Conservation (phyloP, 2,888 invertebrate species). For the Phragmatobia fuliginosa region DNA sequence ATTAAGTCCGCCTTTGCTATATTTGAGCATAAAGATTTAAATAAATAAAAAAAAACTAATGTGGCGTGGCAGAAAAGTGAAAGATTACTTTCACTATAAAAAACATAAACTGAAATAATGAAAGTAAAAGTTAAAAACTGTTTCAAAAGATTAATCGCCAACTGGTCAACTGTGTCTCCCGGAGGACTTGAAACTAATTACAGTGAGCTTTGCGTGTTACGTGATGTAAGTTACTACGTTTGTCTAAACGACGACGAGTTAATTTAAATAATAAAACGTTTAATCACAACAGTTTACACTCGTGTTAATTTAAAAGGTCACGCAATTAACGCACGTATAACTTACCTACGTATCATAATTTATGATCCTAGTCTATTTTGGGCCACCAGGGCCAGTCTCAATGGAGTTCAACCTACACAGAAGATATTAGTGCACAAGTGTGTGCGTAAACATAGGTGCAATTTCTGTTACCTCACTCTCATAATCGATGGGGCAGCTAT, state of each 20-base stretch:
- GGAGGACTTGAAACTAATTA: neutral
- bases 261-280: constrained; percentile 13
- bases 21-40: no score
- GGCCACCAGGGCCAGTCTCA: no score
- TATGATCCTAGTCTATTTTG: no score
- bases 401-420: no score
- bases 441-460: no score
- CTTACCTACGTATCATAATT: neutral
- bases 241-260: constrained; percentile 11
- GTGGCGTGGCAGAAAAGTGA: no score
- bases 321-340: constrained; percentile 2
- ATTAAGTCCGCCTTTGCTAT: no score
- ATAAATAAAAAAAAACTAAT: no score
- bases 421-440: no score
- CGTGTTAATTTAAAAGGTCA: constrained; percentile 10
- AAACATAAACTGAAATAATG: neutral
- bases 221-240: constrained; percentile 10
- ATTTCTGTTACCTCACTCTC: no score
- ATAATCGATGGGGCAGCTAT: no score
- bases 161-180: neutral
- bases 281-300: constrained; percentile 13
- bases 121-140: neutral
- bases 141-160: neutral
- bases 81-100: no score
- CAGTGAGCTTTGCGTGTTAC: constrained; percentile 10